Base-by-base conservation (phyloP, 1,140 invertebrate species). In the Caenorhabditis latens region DNA sequence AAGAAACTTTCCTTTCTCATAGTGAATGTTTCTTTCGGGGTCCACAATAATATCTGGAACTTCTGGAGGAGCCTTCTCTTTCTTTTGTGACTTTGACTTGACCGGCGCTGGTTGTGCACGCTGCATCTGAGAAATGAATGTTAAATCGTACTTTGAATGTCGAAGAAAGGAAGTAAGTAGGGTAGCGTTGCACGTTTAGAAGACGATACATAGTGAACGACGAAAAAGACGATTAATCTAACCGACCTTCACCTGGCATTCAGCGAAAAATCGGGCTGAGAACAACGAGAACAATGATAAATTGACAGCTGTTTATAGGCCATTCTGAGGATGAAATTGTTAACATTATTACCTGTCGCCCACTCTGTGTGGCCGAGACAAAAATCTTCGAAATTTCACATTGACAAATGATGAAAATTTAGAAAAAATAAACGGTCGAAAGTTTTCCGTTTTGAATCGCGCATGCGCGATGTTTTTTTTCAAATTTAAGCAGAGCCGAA, bases 1-100 rank as follows among this genome's bases (percentile, higher is more conserved):
- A 4, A 92, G 88, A 84, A 91, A 92, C 63, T 84, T 87, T n/a
- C 91, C 91, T 84, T 88, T 87, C 14, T 58, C 55, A 67, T 85
- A 75, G 14, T n/a, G 21, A 50, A 79, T 63, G 16, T 57, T 55
- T 7, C 84, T 11, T 21, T 55, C 55, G 0, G 8, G 48, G 19
- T 85, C 84, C 16, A 75, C n/a, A 32, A 85, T 63, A 6, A 71
- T 21, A n/a, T 75, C 61, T 11, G 84, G 84, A 5, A 85, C 84
- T n/a, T 85, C 84, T 79, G 63, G 63, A 14, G 67, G 67, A 9
- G 63, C n/a, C 32, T 85, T 67, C 11, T 85, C 67, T 57, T 67
- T 85, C 24, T 48, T 67, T n/a, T 85, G 71, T 11, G 71, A 50
- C 11, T 79, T 79, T 50, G 46, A 24, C 24, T n/a, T 79, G 11